Percentiles rank a stretch among this genome's conserved stretches.
phyloP scores from a whole-genome alignment of 1,140 invertebrate species.

The Drosophila aff. region DNA sequence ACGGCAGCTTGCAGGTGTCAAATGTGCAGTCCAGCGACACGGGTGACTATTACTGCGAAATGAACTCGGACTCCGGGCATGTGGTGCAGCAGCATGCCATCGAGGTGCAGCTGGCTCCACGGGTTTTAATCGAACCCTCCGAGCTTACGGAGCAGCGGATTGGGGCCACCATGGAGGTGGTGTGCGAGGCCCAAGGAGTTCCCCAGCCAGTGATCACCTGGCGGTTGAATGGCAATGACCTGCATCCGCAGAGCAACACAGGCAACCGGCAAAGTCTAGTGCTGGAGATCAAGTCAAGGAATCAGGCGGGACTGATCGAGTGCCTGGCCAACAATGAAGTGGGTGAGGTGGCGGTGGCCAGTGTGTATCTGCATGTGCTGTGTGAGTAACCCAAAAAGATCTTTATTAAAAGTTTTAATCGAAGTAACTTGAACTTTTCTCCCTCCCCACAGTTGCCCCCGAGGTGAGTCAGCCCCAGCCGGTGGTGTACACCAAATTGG shows the following conservation, averaged over 20 bases:
- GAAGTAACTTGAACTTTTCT: neutral
- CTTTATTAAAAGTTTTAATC: neutral
- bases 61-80: slow-evolving; percentile 86
- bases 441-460: slow-evolving; percentile 88
- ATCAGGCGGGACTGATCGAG: slow-evolving; percentile 89
- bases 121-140: slow-evolving; percentile 88
- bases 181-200: slow-evolving; percentile 88
- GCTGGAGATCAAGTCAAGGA: slow-evolving; percentile 89
- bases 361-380: slow-evolving; percentile 87
- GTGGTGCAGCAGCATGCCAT: slow-evolving; percentile 90
- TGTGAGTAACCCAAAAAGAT: slow-evolving; percentile 85
- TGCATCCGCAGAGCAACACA: slow-evolving; percentile 87
- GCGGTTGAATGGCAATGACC: slow-evolving; percentile 86
- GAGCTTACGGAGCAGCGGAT: slow-evolving; percentile 90
- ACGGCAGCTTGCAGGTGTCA: slow-evolving; percentile 89
- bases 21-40: slow-evolving; percentile 88
- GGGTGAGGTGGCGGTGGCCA: slow-evolving; percentile 89
- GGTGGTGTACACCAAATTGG: slow-evolving; percentile 90
- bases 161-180: slow-evolving; percentile 89
- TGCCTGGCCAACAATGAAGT: slow-evolving; percentile 91
- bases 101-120: slow-evolving; percentile 90
- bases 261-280: slow-evolving; percentile 88
- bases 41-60: slow-evolving; percentile 91
- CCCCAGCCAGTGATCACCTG: slow-evolving; percentile 90
- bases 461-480: slow-evolving; percentile 87